Evolutionary conservation across 2,113 vertebrate genomes (phyloP).

Genomic region (Neolamprologus brichardi): DNA sequence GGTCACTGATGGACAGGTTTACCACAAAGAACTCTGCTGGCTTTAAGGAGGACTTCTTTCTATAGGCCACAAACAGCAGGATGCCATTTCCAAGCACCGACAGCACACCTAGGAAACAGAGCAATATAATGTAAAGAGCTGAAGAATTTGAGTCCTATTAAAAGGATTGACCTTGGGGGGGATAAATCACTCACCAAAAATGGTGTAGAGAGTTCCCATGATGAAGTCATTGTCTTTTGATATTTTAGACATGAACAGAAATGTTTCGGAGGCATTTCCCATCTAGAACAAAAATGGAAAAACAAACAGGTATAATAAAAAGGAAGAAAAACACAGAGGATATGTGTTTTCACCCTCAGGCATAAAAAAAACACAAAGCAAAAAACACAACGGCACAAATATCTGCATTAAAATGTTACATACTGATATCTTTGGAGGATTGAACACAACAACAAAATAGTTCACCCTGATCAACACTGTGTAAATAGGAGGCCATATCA

Average conservation of each 20-base stretch:
- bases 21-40: conserved; percentile 83
- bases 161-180: not conserved
- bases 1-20: conserved; percentile 82
- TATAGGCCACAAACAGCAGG: conserved; percentile 80
- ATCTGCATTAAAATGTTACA: not conserved
- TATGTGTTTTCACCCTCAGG: not conserved
- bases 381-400: not conserved
- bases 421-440: not conserved
- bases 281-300: conserved; percentile 63
- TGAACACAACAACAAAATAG: not conserved
- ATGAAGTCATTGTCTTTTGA: conserved; percentile 75
- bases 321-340: not conserved
- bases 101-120: conserved; percentile 56
- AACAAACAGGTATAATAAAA: not conserved
- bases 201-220: conserved; percentile 72
- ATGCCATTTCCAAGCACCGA: conserved; percentile 77
- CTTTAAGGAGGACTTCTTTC: conserved; percentile 79
- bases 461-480: not conserved
- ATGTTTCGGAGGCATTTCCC: conserved; percentile 74
- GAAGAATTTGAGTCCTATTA: not conserved
- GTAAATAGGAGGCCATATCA: not conserved
- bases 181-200: conserved; percentile 72
- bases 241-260: conserved; percentile 70
- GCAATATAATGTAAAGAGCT: not conserved
- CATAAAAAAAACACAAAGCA: not conserved